Base-by-base conservation (phyloP, 2,888 invertebrate genomes). In the Ectemnius cavifrons region DNA sequence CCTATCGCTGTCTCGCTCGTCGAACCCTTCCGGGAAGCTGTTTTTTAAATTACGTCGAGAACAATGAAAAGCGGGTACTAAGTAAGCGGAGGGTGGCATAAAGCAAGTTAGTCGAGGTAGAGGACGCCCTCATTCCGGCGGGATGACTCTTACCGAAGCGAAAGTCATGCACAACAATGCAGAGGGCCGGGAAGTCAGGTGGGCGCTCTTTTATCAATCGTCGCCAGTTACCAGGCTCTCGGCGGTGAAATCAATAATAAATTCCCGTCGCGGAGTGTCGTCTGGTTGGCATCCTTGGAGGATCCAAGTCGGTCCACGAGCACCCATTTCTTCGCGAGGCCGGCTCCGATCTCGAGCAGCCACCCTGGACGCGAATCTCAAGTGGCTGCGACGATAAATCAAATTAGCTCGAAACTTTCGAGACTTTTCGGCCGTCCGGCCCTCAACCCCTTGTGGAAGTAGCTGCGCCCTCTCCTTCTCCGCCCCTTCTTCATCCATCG, bases 331-430 rank as follows among this genome's bases (percentile, higher is more conserved):
- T 11, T 58, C 58, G n/a, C n/a, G 52, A 52, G 52, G 68, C 58
- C 66, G 59, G 57, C 61, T 68, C 63, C 70, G 67, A 56, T 63
- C 65, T 61, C 67, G 78, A 73, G 67, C 65, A 64, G 71, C 67
- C 52, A 16, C n/a, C 71, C 73, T 75, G 77, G 80, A 79, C 82
- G 83, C 80, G 84, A 86, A 87, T 86, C 84, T 84, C 84, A 84
- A 87, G 84, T 84, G 82, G 81, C 74, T 77, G 73, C 72, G 80
- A 80, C 83, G 86, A 88, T 88, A 88, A 88, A 89, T 89, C 87
- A 89, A 89, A 89, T 89, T 89, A 87, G 84, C 84, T 83, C 81
- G 78, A 85, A 87, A 88, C 82, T 89, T 89, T 85, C 83, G 80
- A 83, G 82, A 82, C 79, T 84, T 85, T 79, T 81, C 83, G 68